A percentile compares a stretch with the other conserved stretches of the same genome.
Evolutionary conservation across 2,113 vertebrate species (phyloP).

Genomic region (Copsychus sechellarum): DNA sequence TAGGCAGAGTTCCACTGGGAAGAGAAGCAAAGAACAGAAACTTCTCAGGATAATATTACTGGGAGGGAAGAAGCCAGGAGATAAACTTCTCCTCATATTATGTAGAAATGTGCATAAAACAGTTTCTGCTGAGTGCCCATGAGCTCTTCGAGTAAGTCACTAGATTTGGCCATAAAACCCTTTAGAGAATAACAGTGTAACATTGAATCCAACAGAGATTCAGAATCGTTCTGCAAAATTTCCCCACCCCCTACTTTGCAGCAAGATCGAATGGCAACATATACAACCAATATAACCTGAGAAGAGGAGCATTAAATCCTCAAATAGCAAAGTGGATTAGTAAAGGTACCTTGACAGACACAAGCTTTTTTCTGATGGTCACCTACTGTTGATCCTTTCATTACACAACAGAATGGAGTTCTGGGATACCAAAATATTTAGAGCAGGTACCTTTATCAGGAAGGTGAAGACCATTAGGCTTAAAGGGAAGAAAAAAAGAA

Average conservation of each 20-base stretch:
- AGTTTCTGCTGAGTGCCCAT: not conserved
- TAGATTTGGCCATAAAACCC: not conserved
- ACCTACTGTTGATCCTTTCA: not conserved
- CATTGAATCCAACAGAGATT: not conserved
- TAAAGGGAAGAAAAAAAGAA: not conserved
- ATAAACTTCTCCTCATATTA: not conserved
- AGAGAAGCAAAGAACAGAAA: not conserved
- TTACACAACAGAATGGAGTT: fast-evolving
- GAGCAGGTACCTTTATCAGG: not conserved
- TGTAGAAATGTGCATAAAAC: not conserved
- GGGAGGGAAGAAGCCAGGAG: not conserved
- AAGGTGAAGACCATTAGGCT: not conserved
- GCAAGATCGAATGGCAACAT: not conserved
- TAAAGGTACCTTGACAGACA: not conserved
- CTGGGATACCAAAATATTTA: not conserved
- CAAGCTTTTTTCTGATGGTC: not conserved
- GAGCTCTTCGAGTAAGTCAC: not conserved
- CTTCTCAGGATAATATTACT: not conserved
- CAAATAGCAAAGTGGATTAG: not conserved
- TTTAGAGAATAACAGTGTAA: not conserved
- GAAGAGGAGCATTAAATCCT: not conserved
- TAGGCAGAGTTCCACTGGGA: not conserved
- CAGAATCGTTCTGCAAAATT: not conserved
- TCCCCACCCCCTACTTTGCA: not conserved
- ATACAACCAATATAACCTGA: not conserved